Base-by-base conservation (phyloP, 2,888 invertebrate genomes). In the Miltochrista miniata region DNA sequence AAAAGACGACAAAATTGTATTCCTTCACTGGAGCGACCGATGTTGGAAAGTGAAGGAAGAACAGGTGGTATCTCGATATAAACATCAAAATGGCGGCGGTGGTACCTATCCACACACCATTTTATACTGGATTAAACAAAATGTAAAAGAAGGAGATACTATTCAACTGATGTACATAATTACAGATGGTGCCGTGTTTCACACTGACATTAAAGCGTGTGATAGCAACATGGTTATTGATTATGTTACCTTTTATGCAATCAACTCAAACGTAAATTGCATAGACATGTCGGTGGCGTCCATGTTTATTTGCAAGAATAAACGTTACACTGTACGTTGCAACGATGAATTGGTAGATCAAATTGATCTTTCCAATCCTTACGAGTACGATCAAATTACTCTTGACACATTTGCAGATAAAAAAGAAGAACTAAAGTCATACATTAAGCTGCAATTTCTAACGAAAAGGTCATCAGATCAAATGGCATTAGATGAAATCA, bases 371-470 rank as follows among this genome's bases (percentile, higher is more conserved):
- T 35, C 44, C 2, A 44, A 14, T 29, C 45, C 45, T 12, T 45
- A 30, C n/a, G 36, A 45, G 29, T 45, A 45, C 36, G 45, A 37
- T 2, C 36, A 36, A 45, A 36, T 45, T 5, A 37, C 2, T 7
- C 11, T 45, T 8, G 50, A 66, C 2, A 79, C 75, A 41, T 79
- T 76, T 62, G 38, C 4, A 11, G 13, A 18, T 0, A 68, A 74
- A 56, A 77, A 61, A 60, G 64, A 77, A 5, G 39, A 48, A 12
- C 49, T 79, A 13, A 70, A 64, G 31, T 77, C 79, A 44, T 79
- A 79, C 45, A 75, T 79, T 9, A 74, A 59, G 48, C 57, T 76
- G 8, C 79, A 78, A 55, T 78, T 58, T 30, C 64, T 79, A 47
- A 29, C 15, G 0, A 64, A 71, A 59, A 38, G 34, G 3, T 41